phyloP scores from a whole-genome alignment of 2,797 vertebrate species.

The Chloroceryle amazona region DNA sequence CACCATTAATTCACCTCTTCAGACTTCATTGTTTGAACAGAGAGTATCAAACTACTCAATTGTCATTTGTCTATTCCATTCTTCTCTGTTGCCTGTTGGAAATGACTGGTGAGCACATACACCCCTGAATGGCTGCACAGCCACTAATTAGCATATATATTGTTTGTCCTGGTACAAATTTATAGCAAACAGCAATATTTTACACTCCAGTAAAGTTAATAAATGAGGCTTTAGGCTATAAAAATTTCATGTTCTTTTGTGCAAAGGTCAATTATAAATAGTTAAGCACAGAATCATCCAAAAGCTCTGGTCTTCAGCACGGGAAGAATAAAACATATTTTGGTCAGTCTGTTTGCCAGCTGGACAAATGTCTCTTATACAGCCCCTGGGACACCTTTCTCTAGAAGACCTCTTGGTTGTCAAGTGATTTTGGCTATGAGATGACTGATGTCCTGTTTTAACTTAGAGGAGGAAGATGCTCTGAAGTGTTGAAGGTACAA shows the following conservation, averaged over 20 bases:
- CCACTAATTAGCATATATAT: conserved; percentile 88
- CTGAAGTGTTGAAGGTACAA: neutral
- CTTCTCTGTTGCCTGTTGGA: conserved; percentile 70
- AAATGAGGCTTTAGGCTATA: conserved; percentile 87
- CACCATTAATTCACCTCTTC: conserved; percentile 81
- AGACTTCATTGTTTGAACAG: conserved; percentile 78
- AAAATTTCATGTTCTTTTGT: conserved; percentile 86
- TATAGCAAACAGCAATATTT: conserved; percentile 87
- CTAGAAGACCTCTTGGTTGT: neutral
- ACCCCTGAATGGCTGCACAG: conserved; percentile 47
- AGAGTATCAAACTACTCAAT: conserved; percentile 78
- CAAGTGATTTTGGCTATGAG: neutral
- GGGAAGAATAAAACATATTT: conserved; percentile 73
- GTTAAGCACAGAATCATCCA: conserved; percentile 85
- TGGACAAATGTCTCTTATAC: conserved; percentile 60
- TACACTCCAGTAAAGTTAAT: conserved; percentile 88
- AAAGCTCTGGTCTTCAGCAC: conserved; percentile 59
- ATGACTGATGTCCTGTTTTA: neutral
- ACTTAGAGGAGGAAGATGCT: neutral
- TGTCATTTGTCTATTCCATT: conserved; percentile 73
- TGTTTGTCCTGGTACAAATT: conserved; percentile 86
- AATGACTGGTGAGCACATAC: conserved; percentile 72
- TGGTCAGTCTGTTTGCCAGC: conserved; percentile 69
- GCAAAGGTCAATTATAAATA: conserved; percentile 89
- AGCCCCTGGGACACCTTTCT: conserved; percentile 26